Evolutionary conservation across 2,797 vertebrate species (phyloP).

Genomic region (Phataginus tetradactyla): DNA sequence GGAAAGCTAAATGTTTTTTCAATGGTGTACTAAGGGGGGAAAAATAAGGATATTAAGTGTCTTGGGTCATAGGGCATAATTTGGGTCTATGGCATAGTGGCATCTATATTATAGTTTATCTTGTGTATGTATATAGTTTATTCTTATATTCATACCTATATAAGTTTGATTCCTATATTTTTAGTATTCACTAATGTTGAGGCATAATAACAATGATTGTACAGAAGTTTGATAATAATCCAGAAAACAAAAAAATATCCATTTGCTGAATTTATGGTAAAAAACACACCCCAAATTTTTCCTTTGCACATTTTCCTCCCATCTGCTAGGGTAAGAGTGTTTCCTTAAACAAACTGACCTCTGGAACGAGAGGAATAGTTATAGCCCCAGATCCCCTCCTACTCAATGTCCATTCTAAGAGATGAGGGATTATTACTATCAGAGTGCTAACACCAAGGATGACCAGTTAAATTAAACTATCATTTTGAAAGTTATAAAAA

Average conservation of each 20-base stretch:
- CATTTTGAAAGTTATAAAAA: not conserved
- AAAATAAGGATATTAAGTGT: not conserved
- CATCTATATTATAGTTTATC: not conserved
- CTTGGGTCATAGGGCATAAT: not conserved
- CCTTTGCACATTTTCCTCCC: not conserved
- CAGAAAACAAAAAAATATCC: not conserved
- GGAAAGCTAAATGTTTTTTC: not conserved
- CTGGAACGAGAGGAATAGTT: not conserved
- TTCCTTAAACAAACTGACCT: not conserved
- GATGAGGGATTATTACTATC: not conserved
- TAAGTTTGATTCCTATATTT: not conserved
- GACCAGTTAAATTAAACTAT: not conserved
- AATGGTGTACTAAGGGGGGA: rapidly evolving
- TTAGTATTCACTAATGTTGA: not conserved
- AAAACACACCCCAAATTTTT: not conserved
- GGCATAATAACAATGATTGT: not conserved
- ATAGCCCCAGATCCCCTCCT: not conserved
- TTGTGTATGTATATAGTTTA: too few species aligned
- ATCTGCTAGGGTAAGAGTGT: not conserved
- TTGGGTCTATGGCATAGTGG: not conserved
- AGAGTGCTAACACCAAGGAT: not conserved
- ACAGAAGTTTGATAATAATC: not conserved
- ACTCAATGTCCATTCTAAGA: not conserved
- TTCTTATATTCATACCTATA: not conserved
- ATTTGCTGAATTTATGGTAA: not conserved